These are phyloP conservation scores for Caenorhabditis brenneri DNA, from an alignment of 1,140 invertebrate genomes.

Conservation along the genomic window DNA sequence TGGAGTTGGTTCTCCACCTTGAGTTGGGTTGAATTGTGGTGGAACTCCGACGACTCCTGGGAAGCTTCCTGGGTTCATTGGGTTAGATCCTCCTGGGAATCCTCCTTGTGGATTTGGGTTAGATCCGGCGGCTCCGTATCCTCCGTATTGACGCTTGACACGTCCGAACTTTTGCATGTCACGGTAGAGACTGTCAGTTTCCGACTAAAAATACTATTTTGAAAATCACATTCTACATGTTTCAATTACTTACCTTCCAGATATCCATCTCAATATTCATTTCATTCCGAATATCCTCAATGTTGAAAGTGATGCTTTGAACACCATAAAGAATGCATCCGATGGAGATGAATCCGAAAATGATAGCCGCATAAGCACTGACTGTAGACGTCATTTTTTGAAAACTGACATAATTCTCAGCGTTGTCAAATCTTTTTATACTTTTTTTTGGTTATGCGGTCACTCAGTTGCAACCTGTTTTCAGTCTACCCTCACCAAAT, in stretches of 20 bases:
- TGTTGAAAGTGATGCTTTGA: conserved; percentile 50
- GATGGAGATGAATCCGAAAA: conserved; percentile 48
- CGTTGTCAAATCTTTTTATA: background rate
- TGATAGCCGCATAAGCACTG: conserved; percentile 51
- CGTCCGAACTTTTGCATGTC: conserved; percentile 64
- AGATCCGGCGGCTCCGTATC: conserved; percentile 51
- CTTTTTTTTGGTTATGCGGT: background rate
- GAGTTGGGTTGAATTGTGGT: conserved; percentile 47
- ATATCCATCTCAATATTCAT: conserved; percentile 58
- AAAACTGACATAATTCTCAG: background rate
- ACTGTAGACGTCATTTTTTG: conserved; percentile 52
- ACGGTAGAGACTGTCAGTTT: conserved; percentile 60
- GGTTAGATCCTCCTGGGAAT: conserved; percentile 28
- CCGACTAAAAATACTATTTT: conserved; percentile 27
- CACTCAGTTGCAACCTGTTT: background rate
- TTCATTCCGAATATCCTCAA: conserved; percentile 54
- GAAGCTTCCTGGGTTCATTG: conserved; percentile 32
- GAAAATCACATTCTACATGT: background rate
- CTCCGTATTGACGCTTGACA: conserved; percentile 61
- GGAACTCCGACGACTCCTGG: conserved; percentile 47
- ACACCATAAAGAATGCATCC: conserved; percentile 51
- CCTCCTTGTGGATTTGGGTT: conserved; percentile 34
- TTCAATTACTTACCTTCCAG: conserved; percentile 52
- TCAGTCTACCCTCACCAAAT: background rate
- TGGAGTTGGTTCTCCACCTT: conserved; percentile 1